These are phyloP conservation scores for Microctenopoma lineatum DNA, from an alignment of 2,797 vertebrate species.

Conservation along the genomic window DNA sequence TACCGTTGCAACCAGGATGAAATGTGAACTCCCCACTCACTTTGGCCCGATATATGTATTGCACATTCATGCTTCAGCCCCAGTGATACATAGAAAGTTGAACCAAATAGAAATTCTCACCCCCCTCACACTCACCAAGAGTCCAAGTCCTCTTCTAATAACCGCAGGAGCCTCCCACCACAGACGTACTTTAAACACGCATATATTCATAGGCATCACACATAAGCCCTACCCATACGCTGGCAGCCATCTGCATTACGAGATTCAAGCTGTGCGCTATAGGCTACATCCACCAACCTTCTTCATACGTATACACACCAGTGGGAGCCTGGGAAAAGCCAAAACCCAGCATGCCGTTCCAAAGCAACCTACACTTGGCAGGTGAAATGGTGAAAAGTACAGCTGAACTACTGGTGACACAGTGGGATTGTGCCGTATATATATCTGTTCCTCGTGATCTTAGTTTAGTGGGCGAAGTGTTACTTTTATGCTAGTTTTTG, in stretches of 20 bases:
- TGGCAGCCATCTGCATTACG: conserved; percentile 83
- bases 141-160: conserved; percentile 70
- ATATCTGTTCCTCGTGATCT: conserved; percentile 64
- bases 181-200: conserved; percentile 79
- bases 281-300: conserved; percentile 71
- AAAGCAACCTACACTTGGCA: conserved; percentile 84
- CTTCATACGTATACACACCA: conserved; percentile 63
- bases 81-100: conserved; percentile 59
- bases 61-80: conserved; percentile 39
- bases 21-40: conserved; percentile 15
- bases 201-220: conserved; percentile 82
- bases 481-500: conserved; percentile 45
- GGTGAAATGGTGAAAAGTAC: conserved; percentile 67
- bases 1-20: background rate
- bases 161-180: conserved; percentile 73
- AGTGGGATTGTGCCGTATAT: conserved; percentile 53
- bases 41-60: conserved; percentile 25
- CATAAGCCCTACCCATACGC: conserved; percentile 72
- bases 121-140: conserved; percentile 61
- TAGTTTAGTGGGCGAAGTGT: conserved; percentile 64
- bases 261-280: conserved; percentile 77
- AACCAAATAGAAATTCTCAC: conserved; percentile 65
- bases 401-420: conserved; percentile 57
- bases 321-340: conserved; percentile 64
- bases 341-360: conserved; percentile 71